These are phyloP conservation scores for Amiota mariae DNA, from an alignment of 2,888 invertebrate species.

Conservation along the genomic window DNA sequence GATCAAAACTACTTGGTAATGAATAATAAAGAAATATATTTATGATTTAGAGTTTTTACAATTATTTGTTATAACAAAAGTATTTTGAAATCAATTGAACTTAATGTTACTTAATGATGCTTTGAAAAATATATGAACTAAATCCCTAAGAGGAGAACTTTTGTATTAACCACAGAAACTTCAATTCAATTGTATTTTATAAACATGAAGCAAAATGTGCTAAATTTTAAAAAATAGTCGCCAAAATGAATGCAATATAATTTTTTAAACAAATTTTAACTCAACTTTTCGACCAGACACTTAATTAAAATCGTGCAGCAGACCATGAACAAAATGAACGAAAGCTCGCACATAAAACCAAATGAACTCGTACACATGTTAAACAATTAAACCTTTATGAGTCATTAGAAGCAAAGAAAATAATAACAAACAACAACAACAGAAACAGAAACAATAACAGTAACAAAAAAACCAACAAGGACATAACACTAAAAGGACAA, in stretches of 20 bases:
- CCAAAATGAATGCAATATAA: not conserved
- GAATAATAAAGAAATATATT: no score
- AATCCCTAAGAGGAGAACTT: no score
- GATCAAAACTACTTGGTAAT: no score
- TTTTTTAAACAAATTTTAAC: not conserved
- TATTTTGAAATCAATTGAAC: no score
- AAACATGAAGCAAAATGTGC: no score
- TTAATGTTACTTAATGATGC: no score
- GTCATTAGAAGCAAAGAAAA: conserved; percentile 19
- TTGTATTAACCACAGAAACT: no score
- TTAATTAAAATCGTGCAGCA: conserved; percentile 29
- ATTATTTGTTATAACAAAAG: no score
- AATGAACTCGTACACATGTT: conserved; percentile 21
- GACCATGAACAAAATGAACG: conserved; percentile 12
- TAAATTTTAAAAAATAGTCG: no score
- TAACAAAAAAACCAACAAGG: conserved; percentile 5
- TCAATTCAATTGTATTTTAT: no score
- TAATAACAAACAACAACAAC: not conserved
- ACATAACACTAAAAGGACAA: not conserved
- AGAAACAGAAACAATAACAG: not conserved
- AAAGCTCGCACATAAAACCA: not conserved
- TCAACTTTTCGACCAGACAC: conserved; percentile 2
- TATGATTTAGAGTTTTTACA: no score
- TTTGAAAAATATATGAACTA: no score
- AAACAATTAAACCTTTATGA: conserved; percentile 28